Conservation (phyloP, 2,888 invertebrate species). For the Drosophila borealis region DNA sequence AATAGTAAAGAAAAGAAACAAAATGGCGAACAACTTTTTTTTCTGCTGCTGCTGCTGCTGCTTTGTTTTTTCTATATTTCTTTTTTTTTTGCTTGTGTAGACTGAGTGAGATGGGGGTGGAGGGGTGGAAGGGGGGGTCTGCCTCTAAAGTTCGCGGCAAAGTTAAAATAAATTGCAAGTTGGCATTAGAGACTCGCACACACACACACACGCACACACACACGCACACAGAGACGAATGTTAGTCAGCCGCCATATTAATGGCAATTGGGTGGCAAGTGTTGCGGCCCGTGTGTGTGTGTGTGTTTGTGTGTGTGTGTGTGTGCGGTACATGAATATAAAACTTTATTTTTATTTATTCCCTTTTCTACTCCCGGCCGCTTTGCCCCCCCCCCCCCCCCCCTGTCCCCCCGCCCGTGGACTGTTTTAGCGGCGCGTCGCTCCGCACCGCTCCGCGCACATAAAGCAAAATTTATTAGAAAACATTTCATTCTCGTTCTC, state of each 20-base stretch:
- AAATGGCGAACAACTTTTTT: slow-evolving; percentile 70
- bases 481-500: slow-evolving; percentile 81
- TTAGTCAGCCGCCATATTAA: slow-evolving; percentile 83
- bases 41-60: slow-evolving; percentile 3
- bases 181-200: slow-evolving; percentile 79
- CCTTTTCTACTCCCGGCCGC: slow-evolving; percentile 64
- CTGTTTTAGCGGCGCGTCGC: slow-evolving; percentile 23
- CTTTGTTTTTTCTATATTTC: slow-evolving; percentile 40
- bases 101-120: background rate
- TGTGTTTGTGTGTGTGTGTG: slow-evolving; percentile 59
- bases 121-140: slow-evolving; percentile 11
- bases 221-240: slow-evolving; percentile 52
- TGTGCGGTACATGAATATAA: slow-evolving; percentile 78
- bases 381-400: slow-evolving; percentile 24
- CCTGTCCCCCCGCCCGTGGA: slow-evolving; percentile 6
- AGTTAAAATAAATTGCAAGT: slow-evolving; percentile 78
- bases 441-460: slow-evolving; percentile 77
- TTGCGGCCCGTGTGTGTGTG: slow-evolving; percentile 56
- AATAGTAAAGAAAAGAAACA: slow-evolving; percentile 76
- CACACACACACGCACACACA: slow-evolving; percentile 32
- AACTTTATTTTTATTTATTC: slow-evolving; percentile 81
- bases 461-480: slow-evolving; percentile 85
- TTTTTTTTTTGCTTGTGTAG: slow-evolving; percentile 36
- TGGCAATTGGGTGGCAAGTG: slow-evolving; percentile 83
- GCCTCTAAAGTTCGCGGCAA: slow-evolving; percentile 79